Conservation (phyloP, 2,113 vertebrate species). For the Prionailurus viverrinus region DNA sequence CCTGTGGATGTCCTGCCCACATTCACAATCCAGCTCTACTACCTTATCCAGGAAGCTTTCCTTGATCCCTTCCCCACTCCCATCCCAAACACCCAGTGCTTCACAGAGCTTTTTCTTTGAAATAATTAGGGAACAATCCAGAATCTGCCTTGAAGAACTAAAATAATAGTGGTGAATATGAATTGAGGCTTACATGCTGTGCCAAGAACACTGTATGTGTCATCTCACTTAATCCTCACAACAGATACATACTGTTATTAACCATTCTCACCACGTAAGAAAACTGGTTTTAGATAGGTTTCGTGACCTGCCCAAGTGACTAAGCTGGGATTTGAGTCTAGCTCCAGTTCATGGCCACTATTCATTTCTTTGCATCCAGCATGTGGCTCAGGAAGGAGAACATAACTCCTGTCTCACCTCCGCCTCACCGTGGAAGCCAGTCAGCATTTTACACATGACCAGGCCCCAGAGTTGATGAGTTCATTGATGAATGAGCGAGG, state of each 20-base stretch:
- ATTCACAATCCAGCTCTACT: not conserved
- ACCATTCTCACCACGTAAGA: not conserved
- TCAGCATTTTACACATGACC: not conserved
- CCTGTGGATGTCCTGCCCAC: not conserved
- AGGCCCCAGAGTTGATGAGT: not conserved
- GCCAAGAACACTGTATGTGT: not conserved
- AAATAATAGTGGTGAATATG: not conserved
- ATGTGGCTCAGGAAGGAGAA: not conserved
- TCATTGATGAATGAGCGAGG: not conserved
- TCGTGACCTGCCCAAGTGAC: not conserved
- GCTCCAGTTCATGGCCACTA: not conserved
- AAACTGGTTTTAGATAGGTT: not conserved
- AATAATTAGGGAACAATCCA: not conserved
- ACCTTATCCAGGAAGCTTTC: not conserved
- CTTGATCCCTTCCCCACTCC: not conserved
- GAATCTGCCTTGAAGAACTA: not conserved
- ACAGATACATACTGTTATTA: not conserved
- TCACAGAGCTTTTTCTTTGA: conserved; percentile 56
- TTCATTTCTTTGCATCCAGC: not conserved
- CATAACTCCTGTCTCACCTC: not conserved
- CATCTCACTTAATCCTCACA: not conserved
- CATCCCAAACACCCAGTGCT: not conserved
- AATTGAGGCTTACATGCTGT: not conserved
- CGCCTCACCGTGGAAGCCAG: not conserved
- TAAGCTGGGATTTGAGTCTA: not conserved